A percentile compares a stretch with the other conserved stretches of the same genome.
These are phyloP conservation scores for Rhodophaea formosa DNA, from an alignment of 2,888 invertebrate species.

Conservation along the genomic window DNA sequence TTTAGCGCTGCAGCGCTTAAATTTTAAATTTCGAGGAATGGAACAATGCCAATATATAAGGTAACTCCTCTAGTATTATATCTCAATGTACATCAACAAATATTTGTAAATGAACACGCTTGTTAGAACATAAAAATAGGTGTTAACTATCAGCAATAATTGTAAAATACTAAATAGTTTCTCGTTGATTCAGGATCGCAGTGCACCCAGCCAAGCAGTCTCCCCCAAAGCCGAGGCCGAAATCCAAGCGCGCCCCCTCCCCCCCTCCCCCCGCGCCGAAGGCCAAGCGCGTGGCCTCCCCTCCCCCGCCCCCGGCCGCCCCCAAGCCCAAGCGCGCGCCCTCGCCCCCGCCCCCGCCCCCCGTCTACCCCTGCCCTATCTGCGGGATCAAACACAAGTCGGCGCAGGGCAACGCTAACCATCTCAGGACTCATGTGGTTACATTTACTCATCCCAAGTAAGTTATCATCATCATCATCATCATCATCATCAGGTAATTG, in stretches of 20 bases:
- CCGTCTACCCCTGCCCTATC: conserved; percentile 25
- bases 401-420: conserved; percentile 22
- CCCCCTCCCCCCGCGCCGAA: background rate
- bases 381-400: conserved; percentile 33
- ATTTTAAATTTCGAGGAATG: too few relatives aligned
- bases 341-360: background rate
- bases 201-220: background rate
- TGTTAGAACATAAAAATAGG: too few relatives aligned
- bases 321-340: background rate
- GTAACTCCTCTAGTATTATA: too few relatives aligned
- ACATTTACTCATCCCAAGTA: conserved; percentile 35
- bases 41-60: too few relatives aligned
- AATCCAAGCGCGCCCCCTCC: conserved; percentile 8
- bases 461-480: too few relatives aligned
- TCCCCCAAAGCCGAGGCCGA: conserved; percentile 3
- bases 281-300: background rate
- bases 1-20: too few relatives aligned
- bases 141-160: too few relatives aligned
- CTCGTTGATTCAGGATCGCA: background rate
- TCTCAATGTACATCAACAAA: too few relatives aligned
- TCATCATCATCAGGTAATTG: too few relatives aligned
- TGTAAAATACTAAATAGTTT: too few relatives aligned
- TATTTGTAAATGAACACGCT: too few relatives aligned
- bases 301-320: background rate
- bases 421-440: conserved; percentile 32